These are phyloP conservation scores for Myotis daubentonii DNA, from an alignment of 2,797 vertebrate species.

Conservation along the genomic window DNA sequence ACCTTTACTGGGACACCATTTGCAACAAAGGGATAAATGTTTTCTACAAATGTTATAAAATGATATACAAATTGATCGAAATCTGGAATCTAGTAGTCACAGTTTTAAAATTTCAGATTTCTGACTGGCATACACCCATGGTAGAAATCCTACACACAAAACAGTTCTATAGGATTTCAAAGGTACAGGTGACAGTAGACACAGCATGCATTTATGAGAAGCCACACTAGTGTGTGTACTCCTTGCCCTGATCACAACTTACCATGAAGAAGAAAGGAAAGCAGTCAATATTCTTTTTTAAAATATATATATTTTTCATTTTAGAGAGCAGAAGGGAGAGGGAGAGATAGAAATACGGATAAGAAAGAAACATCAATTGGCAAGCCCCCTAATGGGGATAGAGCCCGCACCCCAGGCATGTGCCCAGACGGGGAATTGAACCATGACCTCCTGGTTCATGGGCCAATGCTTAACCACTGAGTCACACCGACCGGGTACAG, in stretches of 20 bases:
- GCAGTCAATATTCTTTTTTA: not conserved
- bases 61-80: not conserved
- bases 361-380: no score
- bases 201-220: not conserved
- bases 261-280: not conserved
- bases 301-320: no score
- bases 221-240: rapidly evolving
- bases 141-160: not conserved
- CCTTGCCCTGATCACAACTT: not conserved
- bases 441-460: no score
- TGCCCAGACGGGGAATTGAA: no score
- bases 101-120: conserved; percentile 15
- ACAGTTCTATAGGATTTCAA: not conserved
- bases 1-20: not conserved
- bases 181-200: not conserved
- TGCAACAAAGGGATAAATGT: not conserved
- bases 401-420: no score
- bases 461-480: no score
- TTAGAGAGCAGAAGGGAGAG: no score
- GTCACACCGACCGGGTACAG: no score
- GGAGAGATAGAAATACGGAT: no score
- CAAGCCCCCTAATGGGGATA: no score
- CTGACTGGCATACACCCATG: not conserved
- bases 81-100: not conserved
- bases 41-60: not conserved